phyloP scores from a whole-genome alignment of 2,888 invertebrate species.

The Scaptomyza tumidula region DNA sequence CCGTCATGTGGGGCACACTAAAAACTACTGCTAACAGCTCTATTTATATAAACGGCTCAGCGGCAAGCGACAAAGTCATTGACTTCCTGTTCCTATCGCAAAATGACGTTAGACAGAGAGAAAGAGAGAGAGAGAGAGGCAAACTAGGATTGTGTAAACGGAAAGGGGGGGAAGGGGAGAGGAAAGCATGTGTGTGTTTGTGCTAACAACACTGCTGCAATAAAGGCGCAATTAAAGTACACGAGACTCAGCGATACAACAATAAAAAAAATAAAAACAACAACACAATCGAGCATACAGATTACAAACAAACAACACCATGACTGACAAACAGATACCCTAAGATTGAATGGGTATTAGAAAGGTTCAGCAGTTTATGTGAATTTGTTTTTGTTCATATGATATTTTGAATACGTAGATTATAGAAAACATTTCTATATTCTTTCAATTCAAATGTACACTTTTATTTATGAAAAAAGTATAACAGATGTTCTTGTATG shows the following conservation, averaged over 20 bases:
- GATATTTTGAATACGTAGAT: too few species aligned
- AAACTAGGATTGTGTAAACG: too few species aligned
- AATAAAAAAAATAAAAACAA: slow-evolving; percentile 50
- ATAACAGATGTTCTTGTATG: too few species aligned
- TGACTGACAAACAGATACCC: slow-evolving; percentile 17
- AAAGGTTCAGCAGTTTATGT: not conserved
- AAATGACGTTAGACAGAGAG: slow-evolving; percentile 19
- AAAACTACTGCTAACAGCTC: slow-evolving; percentile 74
- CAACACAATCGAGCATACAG: slow-evolving; percentile 49
- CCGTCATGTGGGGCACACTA: slow-evolving; percentile 52
- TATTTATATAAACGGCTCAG: slow-evolving; percentile 69
- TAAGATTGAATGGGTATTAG: not conserved
- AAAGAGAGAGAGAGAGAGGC: not conserved
- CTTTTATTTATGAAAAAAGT: too few species aligned
- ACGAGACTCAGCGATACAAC: slow-evolving; percentile 63
- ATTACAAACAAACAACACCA: not conserved
- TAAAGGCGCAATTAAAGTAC: slow-evolving; percentile 74
- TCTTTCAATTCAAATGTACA: too few species aligned
- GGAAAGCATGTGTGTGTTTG: slow-evolving; percentile 33
- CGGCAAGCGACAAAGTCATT: slow-evolving; percentile 68
- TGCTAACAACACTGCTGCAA: slow-evolving; percentile 58
- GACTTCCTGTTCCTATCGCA: slow-evolving; percentile 65
- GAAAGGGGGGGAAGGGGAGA: too few species aligned
- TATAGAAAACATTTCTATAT: too few species aligned
- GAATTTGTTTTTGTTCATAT: too few species aligned